These are phyloP conservation scores for Xerus inauris DNA, from an alignment of 2,113 vertebrate species.

Conservation along the genomic window DNA sequence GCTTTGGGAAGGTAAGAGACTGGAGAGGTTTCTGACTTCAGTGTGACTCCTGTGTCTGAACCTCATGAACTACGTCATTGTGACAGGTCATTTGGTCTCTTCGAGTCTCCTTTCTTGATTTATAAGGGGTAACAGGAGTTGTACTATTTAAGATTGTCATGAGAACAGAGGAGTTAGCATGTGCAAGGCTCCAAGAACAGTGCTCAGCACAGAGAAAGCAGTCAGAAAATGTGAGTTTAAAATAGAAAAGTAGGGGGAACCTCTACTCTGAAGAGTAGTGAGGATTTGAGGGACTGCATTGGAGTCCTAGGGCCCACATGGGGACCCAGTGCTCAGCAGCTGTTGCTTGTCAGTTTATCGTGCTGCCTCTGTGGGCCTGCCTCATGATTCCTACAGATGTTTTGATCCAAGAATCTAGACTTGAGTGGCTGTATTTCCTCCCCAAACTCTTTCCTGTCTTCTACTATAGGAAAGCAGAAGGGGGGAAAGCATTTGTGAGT, in stretches of 20 bases:
- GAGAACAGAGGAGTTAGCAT: not conserved
- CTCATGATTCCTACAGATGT: not conserved
- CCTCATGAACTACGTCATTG: not conserved
- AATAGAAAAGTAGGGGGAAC: not conserved
- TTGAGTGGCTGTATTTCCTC: not conserved
- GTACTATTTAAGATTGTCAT: not conserved
- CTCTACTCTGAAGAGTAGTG: no score
- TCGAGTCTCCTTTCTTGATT: not conserved
- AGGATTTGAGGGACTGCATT: not conserved
- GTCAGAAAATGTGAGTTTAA: constrained; percentile 10
- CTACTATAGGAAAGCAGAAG: not conserved
- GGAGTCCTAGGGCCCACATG: fast-evolving
- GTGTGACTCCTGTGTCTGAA: not conserved
- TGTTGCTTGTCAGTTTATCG: fast-evolving
- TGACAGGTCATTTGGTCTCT: not conserved
- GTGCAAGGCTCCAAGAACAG: not conserved
- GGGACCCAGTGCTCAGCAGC: not conserved
- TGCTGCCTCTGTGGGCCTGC: no score
- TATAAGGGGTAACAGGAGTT: not conserved
- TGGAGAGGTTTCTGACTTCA: not conserved
- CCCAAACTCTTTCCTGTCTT: not conserved
- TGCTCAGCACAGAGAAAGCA: not conserved
- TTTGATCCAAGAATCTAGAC: not conserved
- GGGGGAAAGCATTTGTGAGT: not conserved
- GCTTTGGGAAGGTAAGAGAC: not conserved